Evolutionary conservation across 2,113 vertebrate species (phyloP), one percentile per base, ranked within the genome.

Genomic region (Calonectris borealis): DNA sequence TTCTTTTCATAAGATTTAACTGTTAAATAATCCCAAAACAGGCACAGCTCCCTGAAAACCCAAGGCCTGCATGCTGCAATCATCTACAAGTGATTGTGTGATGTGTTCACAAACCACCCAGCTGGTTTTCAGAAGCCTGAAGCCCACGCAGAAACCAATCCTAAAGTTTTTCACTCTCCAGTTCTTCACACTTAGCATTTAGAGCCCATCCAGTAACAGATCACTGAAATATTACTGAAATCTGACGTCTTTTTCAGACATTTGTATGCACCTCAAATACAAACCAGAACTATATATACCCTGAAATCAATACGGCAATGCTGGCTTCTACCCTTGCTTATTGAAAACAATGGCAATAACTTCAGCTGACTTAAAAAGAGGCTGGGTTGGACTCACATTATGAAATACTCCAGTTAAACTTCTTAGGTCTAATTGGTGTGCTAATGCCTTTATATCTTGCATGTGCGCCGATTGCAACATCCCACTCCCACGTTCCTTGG

Each of bases 391-490:
- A 90, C 65, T 54, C 25, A 61, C 0, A 2, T 96, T 91, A 69
- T 64, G 94, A 93, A 96, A 97, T 34, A 75, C n/a, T 84, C 68
- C 40, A 51, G 86, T 93, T 92, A 86, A 83, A 86, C 80, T 64
- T 60, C 71, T 29, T 88, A 90, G 57, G 26, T 91, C 26, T 85
- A 92, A 95, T 76, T 5, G 1, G 49, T 68, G 38, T 75, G 90
- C 69, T 71, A 92, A 93, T 64, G 36, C 42, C 77, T 80, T 69
- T 51, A 19, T 55, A 46, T 3, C 1, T 52, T 88, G 60, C 75
- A 15, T 20, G 60, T 86, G 32, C 13, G 29, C 48, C 5, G 3
- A 44, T 92, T 94, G 25, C 79, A 52, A 93, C 86, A 89, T 69
- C 84, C 57, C 80, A 57, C 90, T 93, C 92, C 92, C 86, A 94